Conservation (phyloP, 2,113 vertebrate genomes). For the Tychaedon coryphoeus region DNA sequence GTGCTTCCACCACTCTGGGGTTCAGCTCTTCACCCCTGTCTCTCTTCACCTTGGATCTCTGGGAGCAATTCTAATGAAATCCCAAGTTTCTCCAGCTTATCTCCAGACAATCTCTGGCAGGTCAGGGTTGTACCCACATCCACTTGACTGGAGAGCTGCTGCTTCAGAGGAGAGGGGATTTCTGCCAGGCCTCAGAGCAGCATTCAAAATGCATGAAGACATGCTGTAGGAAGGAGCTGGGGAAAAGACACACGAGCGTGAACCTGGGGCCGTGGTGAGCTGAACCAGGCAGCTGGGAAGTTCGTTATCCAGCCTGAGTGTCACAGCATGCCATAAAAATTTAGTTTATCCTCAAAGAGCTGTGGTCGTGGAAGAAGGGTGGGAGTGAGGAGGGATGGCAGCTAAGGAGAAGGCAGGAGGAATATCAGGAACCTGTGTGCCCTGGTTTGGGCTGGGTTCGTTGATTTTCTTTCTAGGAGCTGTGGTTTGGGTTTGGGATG, state of each 20-base stretch:
- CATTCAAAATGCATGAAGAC: slow-evolving; percentile 33
- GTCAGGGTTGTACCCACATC: background rate
- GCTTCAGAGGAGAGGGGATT: background rate
- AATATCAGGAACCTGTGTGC: background rate
- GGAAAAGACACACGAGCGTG: background rate
- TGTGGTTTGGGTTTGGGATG: background rate
- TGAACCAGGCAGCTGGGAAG: background rate
- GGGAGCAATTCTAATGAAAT: background rate
- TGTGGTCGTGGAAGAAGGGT: background rate
- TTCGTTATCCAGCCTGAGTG: background rate
- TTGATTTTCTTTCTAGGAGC: background rate
- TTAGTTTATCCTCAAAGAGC: slow-evolving; percentile 19
- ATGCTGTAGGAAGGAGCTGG: background rate
- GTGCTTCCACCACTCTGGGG: background rate
- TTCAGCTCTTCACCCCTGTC: background rate
- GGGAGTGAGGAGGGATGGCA: background rate
- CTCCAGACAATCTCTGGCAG: background rate
- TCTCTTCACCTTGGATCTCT: background rate
- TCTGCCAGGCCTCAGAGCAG: background rate
- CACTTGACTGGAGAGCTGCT: background rate
- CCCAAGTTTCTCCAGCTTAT: background rate
- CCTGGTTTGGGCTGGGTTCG: background rate
- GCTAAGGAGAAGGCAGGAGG: background rate
- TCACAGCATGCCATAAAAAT: slow-evolving; percentile 22
- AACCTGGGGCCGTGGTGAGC: background rate